A percentile compares a stretch with the other conserved stretches of the same genome.
Evolutionary conservation across 2,888 invertebrate species (phyloP).

Genomic region (Syritta pipiens): DNA sequence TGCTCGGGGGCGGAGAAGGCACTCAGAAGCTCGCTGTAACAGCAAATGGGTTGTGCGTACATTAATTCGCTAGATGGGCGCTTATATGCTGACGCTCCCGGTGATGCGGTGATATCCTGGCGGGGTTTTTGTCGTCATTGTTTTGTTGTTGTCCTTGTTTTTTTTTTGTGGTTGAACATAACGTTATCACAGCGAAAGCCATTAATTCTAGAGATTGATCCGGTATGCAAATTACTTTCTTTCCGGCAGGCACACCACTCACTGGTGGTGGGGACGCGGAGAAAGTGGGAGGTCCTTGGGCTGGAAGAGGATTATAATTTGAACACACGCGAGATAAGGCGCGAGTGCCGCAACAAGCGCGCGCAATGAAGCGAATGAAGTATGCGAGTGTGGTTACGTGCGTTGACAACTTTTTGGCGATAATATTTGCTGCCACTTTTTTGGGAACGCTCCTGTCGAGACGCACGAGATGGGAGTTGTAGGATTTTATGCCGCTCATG

Average conservation of each 20-base stretch:
- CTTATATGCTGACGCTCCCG: conserved; percentile 40
- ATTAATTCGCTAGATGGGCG: conserved; percentile 43
- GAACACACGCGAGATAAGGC: conserved; percentile 56
- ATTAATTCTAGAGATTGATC: conserved; percentile 67
- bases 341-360: conserved; percentile 59
- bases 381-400: conserved; percentile 44
- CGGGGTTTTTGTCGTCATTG: conserved; percentile 44
- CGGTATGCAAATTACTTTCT: conserved; percentile 61
- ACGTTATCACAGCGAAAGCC: conserved; percentile 46
- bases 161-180: conserved; percentile 34
- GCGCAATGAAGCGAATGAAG: conserved; percentile 54
- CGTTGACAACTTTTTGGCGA: conserved; percentile 44
- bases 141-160: conserved; percentile 6
- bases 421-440: conserved; percentile 24
- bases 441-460: neutral
- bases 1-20: neutral
- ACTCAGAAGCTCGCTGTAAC: conserved; percentile 27
- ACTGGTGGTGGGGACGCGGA: neutral
- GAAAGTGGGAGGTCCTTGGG: neutral
- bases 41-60: conserved; percentile 52
- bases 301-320: conserved; percentile 63
- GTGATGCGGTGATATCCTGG: conserved; percentile 44
- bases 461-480: neutral
- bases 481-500: conserved; percentile 24
- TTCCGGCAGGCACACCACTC: conserved; percentile 28